These are phyloP conservation scores for Lycophotia porphyrea DNA, from an alignment of 2,888 invertebrate species.

Conservation along the genomic window DNA sequence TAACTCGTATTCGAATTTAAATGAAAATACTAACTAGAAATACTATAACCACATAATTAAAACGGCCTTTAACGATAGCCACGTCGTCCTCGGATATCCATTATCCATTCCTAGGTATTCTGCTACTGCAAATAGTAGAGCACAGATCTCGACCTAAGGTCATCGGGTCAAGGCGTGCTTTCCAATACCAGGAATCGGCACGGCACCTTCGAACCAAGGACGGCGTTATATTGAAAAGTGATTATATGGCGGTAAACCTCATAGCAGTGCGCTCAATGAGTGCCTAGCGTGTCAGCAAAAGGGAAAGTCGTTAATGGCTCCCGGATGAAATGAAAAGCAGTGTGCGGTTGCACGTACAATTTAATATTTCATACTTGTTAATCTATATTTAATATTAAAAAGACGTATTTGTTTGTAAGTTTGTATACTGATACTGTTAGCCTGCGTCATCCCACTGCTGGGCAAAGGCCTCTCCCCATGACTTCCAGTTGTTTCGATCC, in stretches of 20 bases:
- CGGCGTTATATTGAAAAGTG: conserved; percentile 50
- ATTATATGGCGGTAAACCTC: conserved; percentile 31
- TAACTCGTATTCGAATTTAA: background rate
- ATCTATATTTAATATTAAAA: no score
- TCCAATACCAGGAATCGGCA: conserved; percentile 31
- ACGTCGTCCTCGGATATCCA: background rate
- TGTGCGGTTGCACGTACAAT: background rate
- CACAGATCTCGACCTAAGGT: background rate
- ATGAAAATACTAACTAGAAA: background rate
- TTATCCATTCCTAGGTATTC: conserved; percentile 5
- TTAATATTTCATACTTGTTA: background rate
- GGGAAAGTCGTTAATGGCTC: conserved; percentile 41
- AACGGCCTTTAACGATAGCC: background rate
- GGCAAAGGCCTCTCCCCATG: no score
- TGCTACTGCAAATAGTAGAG: conserved; percentile 4
- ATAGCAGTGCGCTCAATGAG: conserved; percentile 42
- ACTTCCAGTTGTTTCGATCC: no score
- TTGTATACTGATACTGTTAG: no score
- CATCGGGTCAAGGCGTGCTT: conserved; percentile 50
- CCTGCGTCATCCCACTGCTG: no score
- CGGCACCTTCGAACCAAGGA: conserved; percentile 25
- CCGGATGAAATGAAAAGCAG: conserved; percentile 34
- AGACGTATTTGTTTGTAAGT: no score
- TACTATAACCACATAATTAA: background rate
- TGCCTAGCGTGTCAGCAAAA: conserved; percentile 49